Conservation (phyloP, 1,140 invertebrate species). For the Sitobion miscanthi region DNA sequence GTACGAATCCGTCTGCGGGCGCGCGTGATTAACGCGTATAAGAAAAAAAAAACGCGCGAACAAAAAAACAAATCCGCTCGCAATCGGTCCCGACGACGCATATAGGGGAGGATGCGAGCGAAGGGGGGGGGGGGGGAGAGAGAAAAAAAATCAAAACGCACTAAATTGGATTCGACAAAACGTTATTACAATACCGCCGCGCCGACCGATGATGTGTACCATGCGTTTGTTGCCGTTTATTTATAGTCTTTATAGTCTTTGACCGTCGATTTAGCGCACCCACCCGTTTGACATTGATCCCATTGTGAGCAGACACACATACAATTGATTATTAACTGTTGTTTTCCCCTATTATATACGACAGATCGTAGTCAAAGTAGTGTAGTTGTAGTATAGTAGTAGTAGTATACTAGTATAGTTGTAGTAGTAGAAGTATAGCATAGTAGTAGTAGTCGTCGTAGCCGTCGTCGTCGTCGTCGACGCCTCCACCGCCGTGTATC, state of each 20-base stretch:
- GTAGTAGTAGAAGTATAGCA: neutral
- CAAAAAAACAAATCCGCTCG: constrained; percentile 40
- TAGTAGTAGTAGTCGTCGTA: neutral
- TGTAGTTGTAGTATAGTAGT: neutral
- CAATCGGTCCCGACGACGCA: neutral
- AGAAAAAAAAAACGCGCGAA: neutral
- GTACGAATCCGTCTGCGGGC: neutral
- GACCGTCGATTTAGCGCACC: constrained; percentile 55
- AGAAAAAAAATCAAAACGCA: constrained; percentile 37
- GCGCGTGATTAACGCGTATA: neutral
- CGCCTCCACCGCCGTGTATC: neutral
- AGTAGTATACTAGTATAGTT: neutral
- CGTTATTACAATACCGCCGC: constrained; percentile 40
- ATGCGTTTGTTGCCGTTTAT: constrained; percentile 47
- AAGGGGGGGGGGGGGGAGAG: neutral
- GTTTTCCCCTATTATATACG: constrained; percentile 41
- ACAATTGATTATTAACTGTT: constrained; percentile 57
- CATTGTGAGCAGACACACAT: constrained; percentile 44
- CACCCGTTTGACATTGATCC: constrained; percentile 56
- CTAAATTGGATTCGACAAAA: constrained; percentile 53
- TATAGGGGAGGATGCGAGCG: neutral
- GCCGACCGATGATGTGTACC: constrained; percentile 27
- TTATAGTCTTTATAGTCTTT: constrained; percentile 45
- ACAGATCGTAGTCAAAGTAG: neutral
- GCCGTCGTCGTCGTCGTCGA: neutral